Base-by-base conservation (phyloP, 2,888 invertebrate species). In the Pyralis farinalis region DNA sequence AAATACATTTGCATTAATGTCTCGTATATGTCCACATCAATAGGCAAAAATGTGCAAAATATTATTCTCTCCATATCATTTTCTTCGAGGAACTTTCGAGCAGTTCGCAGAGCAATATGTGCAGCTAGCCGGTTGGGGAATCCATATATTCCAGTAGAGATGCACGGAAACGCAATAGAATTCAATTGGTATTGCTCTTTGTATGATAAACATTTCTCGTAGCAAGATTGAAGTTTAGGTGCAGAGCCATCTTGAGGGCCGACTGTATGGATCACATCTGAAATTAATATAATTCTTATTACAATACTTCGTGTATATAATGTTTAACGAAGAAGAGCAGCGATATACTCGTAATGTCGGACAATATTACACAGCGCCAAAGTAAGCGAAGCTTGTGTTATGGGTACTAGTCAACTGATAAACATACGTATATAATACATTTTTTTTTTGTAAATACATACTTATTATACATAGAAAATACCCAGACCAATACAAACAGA, bases 61-160 rank as follows among this genome's bases (percentile, higher is more conserved):
- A 97, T 93, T 0, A 97, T 84, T 50, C 94, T 88, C 38, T 96
- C 93, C 45, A 96, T 74, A 40, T 80, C 76, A 42, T 81, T 73
- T 0, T 69, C 58, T 63, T 91, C 90, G 25, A 97, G 81, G 67
- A 92, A 93, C 41, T 91, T 87, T 51, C 95, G 86, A 0, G 94
- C 92, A 0, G 93, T 91, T 12, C 80, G 71, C 5, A 95, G 68
- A 1, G 96, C 96, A 3, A 96, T 92, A 55, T 93, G 91, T 0
- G 95, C 94, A 0, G 97, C 97, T 25, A 92, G 77, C 44, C 92
- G 91, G 67, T 93, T 93, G 0, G 97, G 97, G 73, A 96, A 97
- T 0, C 96, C 96, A 71, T 96, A 97, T 47, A 97, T 91, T n/a
- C 97, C 97, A 3, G 97, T 97, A 0, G 96, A 95, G 63, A 97